phyloP scores from a whole-genome alignment of 2,888 invertebrate species.

The Pseudeuparius sepicola region DNA sequence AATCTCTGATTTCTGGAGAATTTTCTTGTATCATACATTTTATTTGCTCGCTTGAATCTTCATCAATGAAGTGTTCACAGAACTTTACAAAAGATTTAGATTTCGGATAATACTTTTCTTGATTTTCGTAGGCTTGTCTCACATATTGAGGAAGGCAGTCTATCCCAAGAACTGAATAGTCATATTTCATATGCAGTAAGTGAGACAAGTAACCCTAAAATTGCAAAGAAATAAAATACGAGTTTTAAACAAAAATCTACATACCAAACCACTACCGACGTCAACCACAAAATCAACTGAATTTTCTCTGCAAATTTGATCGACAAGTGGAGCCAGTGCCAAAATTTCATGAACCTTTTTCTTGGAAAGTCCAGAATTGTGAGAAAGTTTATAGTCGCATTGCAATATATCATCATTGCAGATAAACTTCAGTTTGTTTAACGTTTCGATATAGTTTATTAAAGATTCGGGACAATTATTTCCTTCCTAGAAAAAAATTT shows the following conservation, averaged over 20 bases:
- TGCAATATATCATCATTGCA: no score
- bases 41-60: conserved; percentile 40
- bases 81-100: conserved; percentile 49
- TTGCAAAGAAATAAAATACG: conserved; percentile 11
- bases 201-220: conserved; percentile 65
- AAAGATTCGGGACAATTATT: no score
- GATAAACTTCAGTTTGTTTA: no score
- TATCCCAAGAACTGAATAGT: conserved; percentile 54
- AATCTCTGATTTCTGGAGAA: conserved; percentile 18
- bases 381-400: conserved; percentile 8
- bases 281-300: conserved; percentile 52
- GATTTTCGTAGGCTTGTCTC: conserved; percentile 47
- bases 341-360: conserved; percentile 68
- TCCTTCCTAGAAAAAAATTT: conserved; percentile 34
- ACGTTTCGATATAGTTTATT: conserved; percentile 32
- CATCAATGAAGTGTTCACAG: conserved; percentile 46
- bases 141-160: conserved; percentile 52
- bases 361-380: conserved; percentile 38
- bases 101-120: conserved; percentile 44
- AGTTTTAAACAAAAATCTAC: conserved; percentile 25
- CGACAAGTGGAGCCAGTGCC: conserved; percentile 48
- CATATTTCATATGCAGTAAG: conserved; percentile 47
- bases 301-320: conserved; percentile 40
- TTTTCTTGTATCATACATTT: conserved; percentile 23
- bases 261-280: conserved; percentile 66